phyloP scores from a whole-genome alignment of 2,888 invertebrate genomes.

The Cosmia pyralina region DNA sequence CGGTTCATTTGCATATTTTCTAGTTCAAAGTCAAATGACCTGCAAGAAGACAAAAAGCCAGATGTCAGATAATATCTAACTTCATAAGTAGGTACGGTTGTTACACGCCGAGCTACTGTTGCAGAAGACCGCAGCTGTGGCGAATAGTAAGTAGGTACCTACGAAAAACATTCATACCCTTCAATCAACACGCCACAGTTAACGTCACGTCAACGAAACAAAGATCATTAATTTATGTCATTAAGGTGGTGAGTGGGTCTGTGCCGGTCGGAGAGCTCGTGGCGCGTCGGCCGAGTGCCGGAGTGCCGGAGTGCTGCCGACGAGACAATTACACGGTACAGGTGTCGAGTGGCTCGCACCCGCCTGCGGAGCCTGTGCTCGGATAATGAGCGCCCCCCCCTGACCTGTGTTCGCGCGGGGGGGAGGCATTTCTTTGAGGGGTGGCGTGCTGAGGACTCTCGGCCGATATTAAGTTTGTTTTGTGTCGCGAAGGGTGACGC shows the following conservation, averaged over 20 bases:
- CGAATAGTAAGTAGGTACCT: neutral
- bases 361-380: conserved; percentile 67
- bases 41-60: neutral
- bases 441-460: conserved; percentile 64
- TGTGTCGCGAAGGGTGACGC: conserved; percentile 71
- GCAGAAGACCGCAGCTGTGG: neutral
- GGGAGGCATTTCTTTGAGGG: conserved; percentile 33
- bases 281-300: neutral
- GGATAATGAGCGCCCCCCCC: conserved; percentile 67
- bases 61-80: neutral
- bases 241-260: conserved; percentile 5
- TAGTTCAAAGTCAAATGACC: neutral
- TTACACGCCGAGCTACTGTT: neutral
- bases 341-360: conserved; percentile 73
- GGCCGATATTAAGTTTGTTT: conserved; percentile 79
- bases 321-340: conserved; percentile 72
- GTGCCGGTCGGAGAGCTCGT: no score
- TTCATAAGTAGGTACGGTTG: no score
- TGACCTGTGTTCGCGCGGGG: neutral
- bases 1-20: neutral
- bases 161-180: neutral
- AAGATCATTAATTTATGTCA: conserved; percentile 17
- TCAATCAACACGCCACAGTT: neutral
- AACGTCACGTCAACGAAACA: neutral
- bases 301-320: conserved; percentile 50